Evolutionary conservation across 2,888 invertebrate genomes (phyloP), one percentile per base, ranked within the genome.

Genomic region (Limnephilus lunatus): DNA sequence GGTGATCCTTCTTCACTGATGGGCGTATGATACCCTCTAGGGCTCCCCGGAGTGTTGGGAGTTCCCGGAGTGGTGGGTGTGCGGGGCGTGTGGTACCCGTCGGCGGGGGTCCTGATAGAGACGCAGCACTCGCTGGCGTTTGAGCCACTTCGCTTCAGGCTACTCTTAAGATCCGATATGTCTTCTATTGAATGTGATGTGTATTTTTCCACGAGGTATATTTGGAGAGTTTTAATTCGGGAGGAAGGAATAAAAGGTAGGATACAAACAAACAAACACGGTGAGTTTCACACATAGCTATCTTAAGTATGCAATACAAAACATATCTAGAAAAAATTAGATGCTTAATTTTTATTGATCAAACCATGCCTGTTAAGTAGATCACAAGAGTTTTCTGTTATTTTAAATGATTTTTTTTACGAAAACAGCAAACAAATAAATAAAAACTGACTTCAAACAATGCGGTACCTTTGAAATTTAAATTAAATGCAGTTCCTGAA

Each of bases 31-130:
- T 94, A 96, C 96, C 80, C 96, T 95, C 25, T 96, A 94, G 19
- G 97, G 96, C 39, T 96, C 96, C 39, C 96, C 96, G 81, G 96
- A 96, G 53, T 96, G 95, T 9, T 97, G 96, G 35, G 97, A 96
- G 92, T 96, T 94, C 31, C 96, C 96, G 81, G 96, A 96, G 53
- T 96, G 95, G 11, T 96, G 96, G 35, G 97, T 96, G 92, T 96
- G 94, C 30, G 96, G 89, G 95, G 97, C 93, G 96, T 95, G 94
- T 95, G 96, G 94, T 96, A 97, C 91, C 97, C 97, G 90, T 97
- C 97, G 15, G 97, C 97, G 30, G 96, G 95, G 19, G 94, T 95
- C 92, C 96, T 92, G 87, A 93, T 96, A 12, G 97, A 97, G 94
- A 96, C 96, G 94, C 97, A 98, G 85, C 95, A 95, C 93, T 96